Conservation (phyloP, 2,888 invertebrate species). For the Capitulum mitella region DNA sequence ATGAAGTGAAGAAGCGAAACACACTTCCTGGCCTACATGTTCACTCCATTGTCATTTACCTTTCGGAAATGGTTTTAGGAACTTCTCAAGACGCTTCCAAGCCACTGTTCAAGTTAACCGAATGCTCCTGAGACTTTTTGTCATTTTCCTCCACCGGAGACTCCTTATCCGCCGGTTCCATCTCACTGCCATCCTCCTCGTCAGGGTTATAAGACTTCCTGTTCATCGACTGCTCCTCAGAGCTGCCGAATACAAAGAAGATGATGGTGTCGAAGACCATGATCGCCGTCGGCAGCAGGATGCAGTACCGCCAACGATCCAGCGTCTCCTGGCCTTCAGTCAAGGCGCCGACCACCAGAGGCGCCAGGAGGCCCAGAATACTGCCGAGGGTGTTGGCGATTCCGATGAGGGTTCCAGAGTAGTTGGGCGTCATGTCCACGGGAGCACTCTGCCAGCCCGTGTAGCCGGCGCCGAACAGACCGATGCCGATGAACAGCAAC, state of each 20-base stretch:
- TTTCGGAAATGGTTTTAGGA: no score
- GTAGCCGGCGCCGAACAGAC: slow-evolving; percentile 70
- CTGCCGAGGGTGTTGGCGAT: slow-evolving; percentile 71
- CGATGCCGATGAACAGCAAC: slow-evolving; percentile 47
- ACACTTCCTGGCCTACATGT: no score
- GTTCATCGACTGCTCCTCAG: slow-evolving; percentile 65
- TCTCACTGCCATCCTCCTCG: no score
- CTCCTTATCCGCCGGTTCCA: no score
- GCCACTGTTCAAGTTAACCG: no score
- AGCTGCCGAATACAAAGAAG: slow-evolving; percentile 62
- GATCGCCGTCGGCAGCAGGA: slow-evolving; percentile 61
- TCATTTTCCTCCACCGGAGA: no score
- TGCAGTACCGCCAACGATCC: slow-evolving; percentile 69
- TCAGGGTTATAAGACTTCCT: neutral
- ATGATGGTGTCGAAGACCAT: slow-evolving; percentile 61
- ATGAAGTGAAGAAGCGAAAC: no score
- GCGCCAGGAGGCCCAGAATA: slow-evolving; percentile 69
- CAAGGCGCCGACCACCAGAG: slow-evolving; percentile 62
- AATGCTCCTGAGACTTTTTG: no score
- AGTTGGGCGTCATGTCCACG: slow-evolving; percentile 74
- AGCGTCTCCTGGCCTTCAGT: slow-evolving; percentile 61
- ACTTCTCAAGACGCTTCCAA: no score
- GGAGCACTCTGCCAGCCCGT: slow-evolving; percentile 80
- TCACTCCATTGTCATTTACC: no score
- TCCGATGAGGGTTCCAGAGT: slow-evolving; percentile 75